Evolutionary conservation across 1,140 invertebrate species (phyloP), one percentile per base, ranked within the genome.

Genomic region (Cyrtorhinus lividipennis): DNA sequence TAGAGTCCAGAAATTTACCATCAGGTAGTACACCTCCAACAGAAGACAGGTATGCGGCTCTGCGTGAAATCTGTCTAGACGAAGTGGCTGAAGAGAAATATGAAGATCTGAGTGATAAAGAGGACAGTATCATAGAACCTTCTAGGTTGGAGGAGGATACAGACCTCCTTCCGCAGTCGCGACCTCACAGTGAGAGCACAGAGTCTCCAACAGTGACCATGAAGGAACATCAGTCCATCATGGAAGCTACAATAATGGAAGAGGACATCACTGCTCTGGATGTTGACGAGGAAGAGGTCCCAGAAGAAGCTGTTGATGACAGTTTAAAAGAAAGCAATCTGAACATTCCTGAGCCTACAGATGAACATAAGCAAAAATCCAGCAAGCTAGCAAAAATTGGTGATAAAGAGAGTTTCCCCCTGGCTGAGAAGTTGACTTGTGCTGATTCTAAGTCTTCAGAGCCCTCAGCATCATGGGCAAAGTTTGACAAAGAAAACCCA

Each of bases 41-140:
- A 53, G 67, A 78, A 63, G 84, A 87, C 74, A 80, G 80, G 68
- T 87, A 87, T 70, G 84, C 84, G 0, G 84, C 84, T 0, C 70
- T 85, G 58, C 70, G 85, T 38, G 84, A 86, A 70, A 85, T 86
- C 23, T 83, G 81, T 60, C 76, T 80, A 67, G 77, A 79, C 20
- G 79, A 81, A 66, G 76, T 79, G 64, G 46, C 22, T 66, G 3
- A 2, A 71, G 71, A 63, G 18, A 66, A 63, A 66, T 68, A 64
- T 62, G 59, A 65, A 57, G 65, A 65, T 59, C 30, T 60, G 2
- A 67, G 68, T 65, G 65, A 73, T 65, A 66, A 69, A 15, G 66
- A 67, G 27, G 68, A 67, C 26, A 66, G 62, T 38, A 65, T 67
- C 26, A 61, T 65, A 1, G 67, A 70, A 59, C 57, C 62, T 59